Conservation (phyloP, 37 sponge, comb jelly and placozoan species). For the Crambe crambe region DNA sequence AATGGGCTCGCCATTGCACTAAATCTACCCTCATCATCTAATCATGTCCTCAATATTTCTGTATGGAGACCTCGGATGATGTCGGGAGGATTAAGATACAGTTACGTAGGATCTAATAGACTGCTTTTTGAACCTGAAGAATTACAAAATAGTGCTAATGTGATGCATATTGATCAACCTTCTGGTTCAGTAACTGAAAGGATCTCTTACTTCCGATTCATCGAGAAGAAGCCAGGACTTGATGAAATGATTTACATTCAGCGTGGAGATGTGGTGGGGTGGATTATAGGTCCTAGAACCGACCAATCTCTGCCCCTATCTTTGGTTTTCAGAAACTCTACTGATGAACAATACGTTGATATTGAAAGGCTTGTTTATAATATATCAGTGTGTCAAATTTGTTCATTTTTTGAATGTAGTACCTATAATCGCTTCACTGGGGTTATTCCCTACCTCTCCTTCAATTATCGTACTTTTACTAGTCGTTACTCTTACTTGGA, state of each 20-base stretch:
- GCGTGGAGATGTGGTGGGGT: constrained; percentile 42
- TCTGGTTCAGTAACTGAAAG: neutral
- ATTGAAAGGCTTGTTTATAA: no score
- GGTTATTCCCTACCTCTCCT: constrained; percentile 19
- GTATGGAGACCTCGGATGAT: constrained; percentile 58
- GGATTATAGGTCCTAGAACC: neutral
- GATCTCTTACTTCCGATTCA: constrained; percentile 1
- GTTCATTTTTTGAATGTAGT: neutral
- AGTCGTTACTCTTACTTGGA: no score
- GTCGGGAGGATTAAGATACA: neutral
- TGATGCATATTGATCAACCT: neutral
- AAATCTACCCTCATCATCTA: neutral
- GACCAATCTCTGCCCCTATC: neutral
- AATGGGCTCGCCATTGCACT: constrained; percentile 9
- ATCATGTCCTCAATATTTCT: constrained; percentile 8
- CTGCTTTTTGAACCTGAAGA: neutral
- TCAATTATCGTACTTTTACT: constrained; percentile 33
- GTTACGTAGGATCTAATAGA: constrained; percentile 10
- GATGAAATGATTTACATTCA: constrained; percentile 13
- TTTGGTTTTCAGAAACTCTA: neutral
- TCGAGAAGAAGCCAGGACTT: neutral
- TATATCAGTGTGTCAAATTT: neutral
- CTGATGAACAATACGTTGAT: neutral
- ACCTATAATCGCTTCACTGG: neutral
- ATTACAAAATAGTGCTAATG: neutral